A percentile compares a stretch with the other conserved stretches of the same genome.
These are phyloP conservation scores for Rhinoraja longicauda DNA, from an alignment of 2,797 vertebrate species.

Conservation along the genomic window DNA sequence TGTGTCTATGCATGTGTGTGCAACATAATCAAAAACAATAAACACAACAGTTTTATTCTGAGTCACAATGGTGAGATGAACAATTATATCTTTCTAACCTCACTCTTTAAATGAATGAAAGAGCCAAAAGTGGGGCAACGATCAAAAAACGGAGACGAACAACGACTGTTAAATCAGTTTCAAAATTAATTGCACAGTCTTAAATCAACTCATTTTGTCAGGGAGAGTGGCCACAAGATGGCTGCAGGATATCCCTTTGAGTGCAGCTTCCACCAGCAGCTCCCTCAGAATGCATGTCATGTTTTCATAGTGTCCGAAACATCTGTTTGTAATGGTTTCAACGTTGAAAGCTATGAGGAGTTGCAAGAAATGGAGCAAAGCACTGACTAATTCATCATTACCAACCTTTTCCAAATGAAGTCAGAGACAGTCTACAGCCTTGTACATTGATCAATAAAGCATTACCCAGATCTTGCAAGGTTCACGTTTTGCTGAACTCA, in stretches of 20 bases:
- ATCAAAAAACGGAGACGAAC: not conserved
- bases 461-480: conserved; percentile 2
- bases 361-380: conserved; percentile 4
- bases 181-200: not conserved
- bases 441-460: conserved; percentile 13
- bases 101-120: not conserved
- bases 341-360: not conserved
- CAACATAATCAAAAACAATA: not conserved
- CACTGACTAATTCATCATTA: conserved; percentile 4
- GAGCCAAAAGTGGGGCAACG: not conserved
- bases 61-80: not conserved
- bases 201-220: conserved; percentile 30
- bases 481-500: conserved; percentile 27
- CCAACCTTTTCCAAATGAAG: conserved; percentile 21
- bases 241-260: conserved; percentile 27
- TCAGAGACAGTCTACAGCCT: conserved; percentile 24
- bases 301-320: not conserved
- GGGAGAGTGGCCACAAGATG: conserved; percentile 17
- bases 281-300: conserved; percentile 3
- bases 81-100: not conserved
- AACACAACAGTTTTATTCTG: not conserved
- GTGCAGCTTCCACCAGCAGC: not conserved
- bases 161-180: not conserved
- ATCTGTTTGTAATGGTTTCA: conserved; percentile 1
- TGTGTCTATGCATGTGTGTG: not conserved